Percentiles rank a stretch among this genome's conserved stretches.
phyloP scores from a whole-genome alignment of 2,888 invertebrate species.

The Drosophila meridionalis region DNA sequence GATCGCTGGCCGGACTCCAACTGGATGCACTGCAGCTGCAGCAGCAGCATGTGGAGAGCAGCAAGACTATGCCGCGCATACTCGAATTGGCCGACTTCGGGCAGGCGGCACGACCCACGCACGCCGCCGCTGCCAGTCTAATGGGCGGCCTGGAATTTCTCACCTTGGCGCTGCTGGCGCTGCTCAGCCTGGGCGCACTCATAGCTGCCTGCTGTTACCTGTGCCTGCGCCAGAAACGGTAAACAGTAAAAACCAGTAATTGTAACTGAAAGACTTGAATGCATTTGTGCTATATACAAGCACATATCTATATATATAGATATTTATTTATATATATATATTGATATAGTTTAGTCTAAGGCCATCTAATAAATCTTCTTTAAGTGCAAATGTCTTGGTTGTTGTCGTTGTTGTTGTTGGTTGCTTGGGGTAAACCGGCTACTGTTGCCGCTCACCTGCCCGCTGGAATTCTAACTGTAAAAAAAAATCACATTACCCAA shows the following conservation, averaged over 20 bases:
- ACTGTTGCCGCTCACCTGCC: slow-evolving; percentile 50
- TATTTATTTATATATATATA: background rate
- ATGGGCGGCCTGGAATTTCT: slow-evolving; percentile 92
- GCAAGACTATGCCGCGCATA: slow-evolving; percentile 88
- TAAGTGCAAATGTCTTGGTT: slow-evolving; percentile 47
- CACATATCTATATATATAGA: background rate
- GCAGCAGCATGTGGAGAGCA: slow-evolving; percentile 54
- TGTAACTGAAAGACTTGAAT: slow-evolving; percentile 55
- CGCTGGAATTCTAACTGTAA: slow-evolving; percentile 73
- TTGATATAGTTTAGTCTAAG: slow-evolving; percentile 33
- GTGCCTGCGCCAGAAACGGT: slow-evolving; percentile 87
- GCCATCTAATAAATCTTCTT: slow-evolving; percentile 61
- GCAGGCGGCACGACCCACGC: slow-evolving; percentile 82
- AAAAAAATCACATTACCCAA: slow-evolving; percentile 47
- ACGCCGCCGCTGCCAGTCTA: slow-evolving; percentile 73
- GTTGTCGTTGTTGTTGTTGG: slow-evolving; percentile 46
- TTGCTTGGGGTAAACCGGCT: slow-evolving; percentile 46
- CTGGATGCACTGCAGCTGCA: slow-evolving; percentile 74
- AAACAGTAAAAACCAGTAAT: slow-evolving; percentile 46
- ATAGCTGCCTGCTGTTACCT: slow-evolving; percentile 92
- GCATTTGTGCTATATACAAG: slow-evolving; percentile 13
- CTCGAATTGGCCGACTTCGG: slow-evolving; percentile 86
- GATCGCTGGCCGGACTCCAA: slow-evolving; percentile 86
- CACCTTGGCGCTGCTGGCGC: slow-evolving; percentile 91
- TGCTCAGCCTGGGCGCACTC: slow-evolving; percentile 92